Evolutionary conservation across 1,140 invertebrate species (phyloP).

Genomic region (Drosophila punjabiensis): DNA sequence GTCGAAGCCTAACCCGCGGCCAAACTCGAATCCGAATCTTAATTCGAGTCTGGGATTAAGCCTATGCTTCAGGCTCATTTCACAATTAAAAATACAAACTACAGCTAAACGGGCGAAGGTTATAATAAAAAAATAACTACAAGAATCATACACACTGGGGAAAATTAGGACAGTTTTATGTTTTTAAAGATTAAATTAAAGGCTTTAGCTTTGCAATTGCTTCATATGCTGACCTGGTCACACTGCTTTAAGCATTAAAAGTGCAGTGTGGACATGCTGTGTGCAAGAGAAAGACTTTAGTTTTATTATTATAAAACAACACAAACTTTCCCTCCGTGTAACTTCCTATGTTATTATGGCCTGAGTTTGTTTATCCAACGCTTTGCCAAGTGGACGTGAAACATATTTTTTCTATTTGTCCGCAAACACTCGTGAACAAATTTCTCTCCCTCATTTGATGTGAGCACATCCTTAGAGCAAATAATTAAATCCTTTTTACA

Average conservation of each 20-base stretch:
- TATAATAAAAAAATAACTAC: conserved; percentile 5
- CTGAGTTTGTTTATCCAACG: conserved; percentile 48
- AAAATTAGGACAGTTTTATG: background rate
- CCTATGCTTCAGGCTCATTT: conserved; percentile 55
- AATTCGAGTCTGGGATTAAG: conserved; percentile 40
- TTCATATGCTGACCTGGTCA: background rate
- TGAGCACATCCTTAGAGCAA: conserved; percentile 79
- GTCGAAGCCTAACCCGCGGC: conserved; percentile 54
- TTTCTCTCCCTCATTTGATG: conserved; percentile 29
- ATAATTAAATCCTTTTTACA: conserved; percentile 85
- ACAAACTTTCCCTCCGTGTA: conserved; percentile 22
- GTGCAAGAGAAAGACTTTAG: too few relatives aligned
- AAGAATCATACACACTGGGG: conserved; percentile 18
- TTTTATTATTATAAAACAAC: background rate
- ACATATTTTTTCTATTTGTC: conserved; percentile 77
- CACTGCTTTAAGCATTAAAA: background rate
- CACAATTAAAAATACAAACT: conserved; percentile 60
- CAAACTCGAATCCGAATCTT: conserved; percentile 3
- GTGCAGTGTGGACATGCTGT: background rate
- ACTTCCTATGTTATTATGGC: conserved; percentile 11
- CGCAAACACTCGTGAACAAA: conserved; percentile 53
- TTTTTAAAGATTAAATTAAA: background rate
- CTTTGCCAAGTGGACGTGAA: conserved; percentile 69
- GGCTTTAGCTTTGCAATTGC: background rate
- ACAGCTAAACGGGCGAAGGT: conserved; percentile 1